Evolutionary conservation across 2,888 invertebrate species (phyloP), one percentile per base, ranked within the genome.

Genomic region (Papilio gigon): DNA sequence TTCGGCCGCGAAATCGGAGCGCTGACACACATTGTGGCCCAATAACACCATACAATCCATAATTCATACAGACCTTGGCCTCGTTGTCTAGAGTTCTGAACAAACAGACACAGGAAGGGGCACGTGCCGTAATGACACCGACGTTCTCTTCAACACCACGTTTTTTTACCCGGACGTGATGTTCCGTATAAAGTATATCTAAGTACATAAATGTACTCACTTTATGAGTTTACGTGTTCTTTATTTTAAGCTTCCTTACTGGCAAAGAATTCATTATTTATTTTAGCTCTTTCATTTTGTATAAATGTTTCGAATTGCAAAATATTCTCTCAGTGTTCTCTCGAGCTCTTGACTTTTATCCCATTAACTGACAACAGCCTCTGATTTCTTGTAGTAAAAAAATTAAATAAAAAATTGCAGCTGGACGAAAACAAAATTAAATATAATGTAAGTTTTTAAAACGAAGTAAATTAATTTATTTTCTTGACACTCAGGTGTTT

Each of bases 21-120:
- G 84, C 86, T 85, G 87, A 85, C 88, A 88, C 78, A 90, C 87
- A 89, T 88, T 81, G 85, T 82, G 82, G 82, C 88, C 84, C 87
- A 90, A 90, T 90, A 90, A 89, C 88, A 87, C 89, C 88, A 89
- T 90, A 87, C 85, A 87, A 85, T 90, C 89, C 88, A 90, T 92
- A 90, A 91, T 89, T 90, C 90, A 91, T 87, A 82, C 83, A 81
- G 83, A 82, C 90, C 91, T 92, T 90, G 90, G 88, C 90, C 91
- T 82, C 87, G 84, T 87, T 90, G 80, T 79, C 79, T 78, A 77
- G 77, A 78, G 77, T 65, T 68, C 70, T 64, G 63, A 70, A 71
- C 68, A 68, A 67, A 64, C 71, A 58, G 71, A 66, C 66, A 66
- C 71, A 68, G 67, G 60, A 70, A 65, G 72, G 71, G 72, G 65